A percentile compares a stretch with the other conserved stretches of the same genome.
These are phyloP conservation scores for Meteorus cinctellus DNA, from an alignment of 2,888 invertebrate species.

Conservation along the genomic window DNA sequence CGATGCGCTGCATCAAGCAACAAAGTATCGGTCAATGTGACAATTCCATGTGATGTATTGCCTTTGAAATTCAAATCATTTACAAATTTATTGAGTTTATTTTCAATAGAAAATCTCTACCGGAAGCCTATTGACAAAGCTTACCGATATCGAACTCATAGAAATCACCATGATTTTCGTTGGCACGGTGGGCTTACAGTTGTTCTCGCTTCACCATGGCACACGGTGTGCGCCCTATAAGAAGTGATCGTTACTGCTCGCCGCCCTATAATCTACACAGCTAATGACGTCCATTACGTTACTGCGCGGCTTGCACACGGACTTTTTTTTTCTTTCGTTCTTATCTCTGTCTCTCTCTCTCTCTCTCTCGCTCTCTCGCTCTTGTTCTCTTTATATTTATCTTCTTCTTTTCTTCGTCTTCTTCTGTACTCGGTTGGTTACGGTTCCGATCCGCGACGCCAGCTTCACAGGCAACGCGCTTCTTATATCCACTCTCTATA, in stretches of 20 bases:
- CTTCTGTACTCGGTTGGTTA: slow-evolving; percentile 59
- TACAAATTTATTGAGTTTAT: too few relatives aligned
- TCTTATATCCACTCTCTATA: slow-evolving; percentile 12
- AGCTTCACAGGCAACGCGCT: background rate
- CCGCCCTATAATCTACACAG: slow-evolving; percentile 74
- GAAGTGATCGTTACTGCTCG: slow-evolving; percentile 73
- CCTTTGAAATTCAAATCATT: too few relatives aligned
- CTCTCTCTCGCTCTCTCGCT: slow-evolving; percentile 1
- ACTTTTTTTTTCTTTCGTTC: slow-evolving; percentile 40
- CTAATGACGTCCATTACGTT: slow-evolving; percentile 74
- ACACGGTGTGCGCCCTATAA: slow-evolving; percentile 67
- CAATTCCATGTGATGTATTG: background rate
- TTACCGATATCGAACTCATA: slow-evolving; percentile 58
- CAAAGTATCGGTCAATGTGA: background rate
- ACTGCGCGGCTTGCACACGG: slow-evolving; percentile 62
- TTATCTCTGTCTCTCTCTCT: background rate
- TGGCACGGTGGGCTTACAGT: slow-evolving; percentile 57
- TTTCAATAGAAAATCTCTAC: slow-evolving; percentile 14
- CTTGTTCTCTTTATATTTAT: slow-evolving; percentile 48
- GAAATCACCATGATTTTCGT: slow-evolving; percentile 50
- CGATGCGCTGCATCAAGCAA: background rate
- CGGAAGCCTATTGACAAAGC: slow-evolving; percentile 54
- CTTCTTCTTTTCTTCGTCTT: slow-evolving; percentile 48
- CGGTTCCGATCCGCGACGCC: slow-evolving; percentile 67
- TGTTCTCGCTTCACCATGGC: slow-evolving; percentile 56